Percentiles rank a stretch among this genome's conserved stretches.
Conservation (phyloP, 2,888 invertebrate genomes). For the Panopea generosa region DNA sequence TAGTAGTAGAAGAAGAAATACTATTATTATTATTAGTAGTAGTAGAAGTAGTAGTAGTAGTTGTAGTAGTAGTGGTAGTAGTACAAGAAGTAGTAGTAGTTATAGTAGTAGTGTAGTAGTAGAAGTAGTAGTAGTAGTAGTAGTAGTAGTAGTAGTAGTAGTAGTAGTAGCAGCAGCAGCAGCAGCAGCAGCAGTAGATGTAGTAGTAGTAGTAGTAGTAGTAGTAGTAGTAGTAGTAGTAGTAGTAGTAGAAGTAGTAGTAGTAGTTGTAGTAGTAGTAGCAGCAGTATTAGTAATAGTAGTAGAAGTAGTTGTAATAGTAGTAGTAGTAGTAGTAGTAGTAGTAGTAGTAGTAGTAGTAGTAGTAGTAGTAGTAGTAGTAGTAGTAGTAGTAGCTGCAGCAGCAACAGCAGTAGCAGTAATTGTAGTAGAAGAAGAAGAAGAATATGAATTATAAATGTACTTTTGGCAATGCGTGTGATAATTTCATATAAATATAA, state of each 20-base stretch:
- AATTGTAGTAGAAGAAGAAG: background rate
- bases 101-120: conserved; percentile 1
- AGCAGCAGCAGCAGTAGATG: no score
- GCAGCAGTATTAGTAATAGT: conserved; percentile 5
- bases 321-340: conserved; percentile 5
- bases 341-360: conserved; percentile 4
- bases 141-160: no score
- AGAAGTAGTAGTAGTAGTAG: no score
- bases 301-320: conserved; percentile 7
- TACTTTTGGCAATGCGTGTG: no score
- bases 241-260: conserved; percentile 10
- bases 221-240: conserved; percentile 3
- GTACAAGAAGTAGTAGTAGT: background rate
- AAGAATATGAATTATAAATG: no score
- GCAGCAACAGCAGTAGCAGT: background rate
- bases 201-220: no score
- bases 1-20: background rate
- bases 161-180: no score
- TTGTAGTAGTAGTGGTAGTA: background rate
- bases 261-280: conserved; percentile 3
- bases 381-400: conserved; percentile 5
- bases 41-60: conserved; percentile 10
- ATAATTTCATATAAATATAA: no score
- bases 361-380: conserved; percentile 9
- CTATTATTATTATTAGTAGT: background rate